Evolutionary conservation across 2,113 vertebrate genomes (phyloP), one percentile per base, ranked within the genome.

Genomic region (Chlorodrepanis virens): DNA sequence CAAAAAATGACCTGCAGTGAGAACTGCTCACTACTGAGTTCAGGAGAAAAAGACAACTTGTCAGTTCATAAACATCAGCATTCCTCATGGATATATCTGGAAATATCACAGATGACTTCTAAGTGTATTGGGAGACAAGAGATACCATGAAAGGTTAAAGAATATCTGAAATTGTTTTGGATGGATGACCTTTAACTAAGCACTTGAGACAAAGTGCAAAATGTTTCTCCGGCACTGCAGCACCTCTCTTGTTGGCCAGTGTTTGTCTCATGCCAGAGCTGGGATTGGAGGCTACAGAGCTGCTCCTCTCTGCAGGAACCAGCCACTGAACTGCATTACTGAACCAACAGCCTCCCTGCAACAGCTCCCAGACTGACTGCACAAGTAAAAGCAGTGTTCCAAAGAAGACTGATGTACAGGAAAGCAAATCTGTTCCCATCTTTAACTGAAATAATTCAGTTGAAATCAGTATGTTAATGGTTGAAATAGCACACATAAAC

Each of bases 201-300:
- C 65, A 83, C 77, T 80, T 64, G 83, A 96, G 75, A 71, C 49
- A 56, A 93, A 89, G 87, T 35, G 84, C 52, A 90, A 80, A 86
- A 59, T 63, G 40, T 70, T 83, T 50, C 81, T 57, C 31, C 40
- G 83, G 74, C 53, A 37, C 52, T 87, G 60, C 81, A 89, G 49
- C 52, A 64, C 18, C 50, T 59, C 69, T 54, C 10, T 10, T 33
- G 57, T 64, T 67, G 72, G 49, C 75, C 47, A 67, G 35, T 2
- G 2, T 19, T 8, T 60, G 33, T 80, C 74, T 90, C 19, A 19
- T 91, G 23, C 39, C 77, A 82, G 27, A 76, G 83, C 44, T 28
- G 25, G 75, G 37, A 60, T 14, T 37, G 65, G 80, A 75, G 67
- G 86, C 60, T 59, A 2, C 45, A 72, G 45, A 42, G 65, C 59